phyloP scores from a whole-genome alignment of 2,888 invertebrate genomes.

The Tachina lurida region DNA sequence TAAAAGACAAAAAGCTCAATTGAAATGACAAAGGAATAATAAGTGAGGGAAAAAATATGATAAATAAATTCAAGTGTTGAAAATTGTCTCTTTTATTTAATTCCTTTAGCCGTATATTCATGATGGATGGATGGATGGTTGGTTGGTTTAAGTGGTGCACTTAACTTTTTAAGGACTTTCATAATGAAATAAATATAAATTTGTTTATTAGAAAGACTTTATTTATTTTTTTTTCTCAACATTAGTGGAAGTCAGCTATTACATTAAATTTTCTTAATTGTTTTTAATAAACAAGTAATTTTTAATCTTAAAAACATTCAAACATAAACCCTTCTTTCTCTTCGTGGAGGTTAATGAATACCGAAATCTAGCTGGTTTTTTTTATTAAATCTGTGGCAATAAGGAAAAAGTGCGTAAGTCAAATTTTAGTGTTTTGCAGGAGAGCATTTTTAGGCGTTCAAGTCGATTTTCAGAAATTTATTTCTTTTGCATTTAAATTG shows the following conservation, averaged over 20 bases:
- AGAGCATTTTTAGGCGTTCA: too few species aligned
- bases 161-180: constrained; percentile 65
- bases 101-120: background rate
- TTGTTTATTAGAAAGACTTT: constrained; percentile 14
- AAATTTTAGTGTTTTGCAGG: too few species aligned
- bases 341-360: too few species aligned
- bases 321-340: too few species aligned
- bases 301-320: too few species aligned
- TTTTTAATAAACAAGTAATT: background rate
- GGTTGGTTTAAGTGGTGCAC: constrained; percentile 63
- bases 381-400: too few species aligned
- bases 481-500: too few species aligned
- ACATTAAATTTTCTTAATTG: background rate
- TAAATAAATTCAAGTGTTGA: constrained; percentile 62
- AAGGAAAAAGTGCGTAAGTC: too few species aligned
- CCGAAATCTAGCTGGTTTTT: too few species aligned
- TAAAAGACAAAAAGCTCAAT: constrained; percentile 33
- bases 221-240: background rate
- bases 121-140: constrained; percentile 4
- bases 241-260: background rate
- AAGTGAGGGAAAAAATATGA: constrained; percentile 30
- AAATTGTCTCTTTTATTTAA: constrained; percentile 15
- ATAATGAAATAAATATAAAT: constrained; percentile 45
- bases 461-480: too few species aligned
- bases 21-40: constrained; percentile 29